Evolutionary conservation across 2,113 vertebrate genomes (phyloP).

Genomic region (human (Homo sapiens)): DNA sequence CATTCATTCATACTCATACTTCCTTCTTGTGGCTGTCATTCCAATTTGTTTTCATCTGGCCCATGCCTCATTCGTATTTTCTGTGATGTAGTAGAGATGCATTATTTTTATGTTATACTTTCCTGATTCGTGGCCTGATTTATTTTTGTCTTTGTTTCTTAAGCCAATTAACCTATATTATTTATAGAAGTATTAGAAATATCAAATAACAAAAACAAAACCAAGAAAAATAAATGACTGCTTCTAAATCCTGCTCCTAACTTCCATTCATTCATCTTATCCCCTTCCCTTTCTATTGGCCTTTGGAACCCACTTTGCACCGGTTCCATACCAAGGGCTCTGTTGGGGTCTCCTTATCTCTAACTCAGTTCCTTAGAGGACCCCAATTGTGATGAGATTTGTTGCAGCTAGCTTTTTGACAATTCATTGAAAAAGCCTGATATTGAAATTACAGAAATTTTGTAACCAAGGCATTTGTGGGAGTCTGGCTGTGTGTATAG

Average conservation of each 20-base stretch:
- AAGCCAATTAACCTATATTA: not conserved
- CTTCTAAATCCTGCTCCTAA: not conserved
- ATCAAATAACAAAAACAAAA: not conserved
- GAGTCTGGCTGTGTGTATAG: not conserved
- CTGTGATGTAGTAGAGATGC: not conserved
- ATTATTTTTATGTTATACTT: not conserved
- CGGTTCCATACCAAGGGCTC: not conserved
- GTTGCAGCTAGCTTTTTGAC: accelerated
- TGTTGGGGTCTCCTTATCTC: not conserved
- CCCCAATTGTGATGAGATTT: not conserved
- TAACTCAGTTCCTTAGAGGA: not conserved
- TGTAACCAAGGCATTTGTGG: not conserved
- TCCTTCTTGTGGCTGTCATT: not conserved
- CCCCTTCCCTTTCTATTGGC: too few relatives aligned
- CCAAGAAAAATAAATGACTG: not conserved
- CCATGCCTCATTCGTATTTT: not conserved
- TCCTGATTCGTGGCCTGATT: not conserved
- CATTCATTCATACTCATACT: not conserved
- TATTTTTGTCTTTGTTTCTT: constrained; percentile 3
- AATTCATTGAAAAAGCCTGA: not conserved
- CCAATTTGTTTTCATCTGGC: not conserved
- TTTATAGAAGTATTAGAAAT: not conserved
- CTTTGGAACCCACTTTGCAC: not conserved
- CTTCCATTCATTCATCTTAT: not conserved
- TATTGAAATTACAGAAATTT: not conserved